These are phyloP conservation scores for Sminthopsis crassicaudata DNA, from an alignment of 2,113 vertebrate genomes.

Conservation along the genomic window DNA sequence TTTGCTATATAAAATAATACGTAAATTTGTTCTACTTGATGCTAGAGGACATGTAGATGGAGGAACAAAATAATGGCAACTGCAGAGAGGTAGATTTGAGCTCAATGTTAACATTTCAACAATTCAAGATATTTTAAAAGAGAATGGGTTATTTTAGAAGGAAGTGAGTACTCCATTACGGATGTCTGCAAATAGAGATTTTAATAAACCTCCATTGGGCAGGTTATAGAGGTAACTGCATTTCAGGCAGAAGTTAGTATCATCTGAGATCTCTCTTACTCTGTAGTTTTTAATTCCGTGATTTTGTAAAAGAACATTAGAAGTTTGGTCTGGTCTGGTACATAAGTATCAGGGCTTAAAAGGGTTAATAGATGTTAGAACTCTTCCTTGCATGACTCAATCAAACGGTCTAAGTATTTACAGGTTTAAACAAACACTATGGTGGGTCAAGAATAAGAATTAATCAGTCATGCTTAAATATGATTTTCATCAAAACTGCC, in stretches of 20 bases:
- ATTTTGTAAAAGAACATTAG: background rate
- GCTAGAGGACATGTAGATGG: background rate
- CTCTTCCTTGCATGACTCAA: constrained; percentile 64
- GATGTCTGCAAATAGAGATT: background rate
- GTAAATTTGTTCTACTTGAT: background rate
- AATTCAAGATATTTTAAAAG: background rate
- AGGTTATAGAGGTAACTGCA: background rate
- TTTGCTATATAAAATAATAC: background rate
- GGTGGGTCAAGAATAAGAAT: constrained; percentile 59
- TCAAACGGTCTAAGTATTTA: background rate
- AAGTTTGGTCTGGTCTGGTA: background rate
- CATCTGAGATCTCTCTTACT: background rate
- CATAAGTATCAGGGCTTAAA: background rate
- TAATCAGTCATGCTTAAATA: constrained; percentile 62
- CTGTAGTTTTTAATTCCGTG: background rate
- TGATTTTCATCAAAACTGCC: constrained; percentile 55
- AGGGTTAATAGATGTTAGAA: constrained; percentile 39
- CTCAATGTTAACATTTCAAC: background rate
- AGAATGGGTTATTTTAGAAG: background rate
- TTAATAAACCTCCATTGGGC: background rate
- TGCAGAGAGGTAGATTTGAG: background rate
- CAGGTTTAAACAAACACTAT: constrained; percentile 43
- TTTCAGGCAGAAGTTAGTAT: background rate
- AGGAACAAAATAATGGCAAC: background rate
- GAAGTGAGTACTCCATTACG: background rate